These are phyloP conservation scores for Carterocephalus palaemon DNA, from an alignment of 2,888 invertebrate species.

Conservation along the genomic window DNA sequence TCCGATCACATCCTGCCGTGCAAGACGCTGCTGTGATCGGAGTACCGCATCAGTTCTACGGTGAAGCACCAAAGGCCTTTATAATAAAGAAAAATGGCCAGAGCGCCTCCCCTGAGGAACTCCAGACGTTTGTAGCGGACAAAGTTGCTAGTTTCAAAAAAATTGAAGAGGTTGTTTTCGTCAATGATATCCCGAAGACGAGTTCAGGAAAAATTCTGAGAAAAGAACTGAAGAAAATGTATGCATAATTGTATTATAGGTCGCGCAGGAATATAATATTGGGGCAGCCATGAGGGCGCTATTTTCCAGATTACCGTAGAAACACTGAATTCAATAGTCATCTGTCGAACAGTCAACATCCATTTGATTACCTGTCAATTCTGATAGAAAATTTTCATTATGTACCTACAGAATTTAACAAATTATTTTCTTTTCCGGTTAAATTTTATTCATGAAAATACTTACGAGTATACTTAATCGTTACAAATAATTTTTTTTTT, in stretches of 20 bases:
- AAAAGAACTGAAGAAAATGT: constrained; percentile 78
- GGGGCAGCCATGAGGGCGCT: too few relatives aligned
- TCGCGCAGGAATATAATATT: too few relatives aligned
- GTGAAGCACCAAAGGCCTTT: constrained; percentile 89
- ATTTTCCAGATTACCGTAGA: too few relatives aligned
- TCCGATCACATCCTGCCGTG: constrained; percentile 86
- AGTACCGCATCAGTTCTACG: constrained; percentile 82
- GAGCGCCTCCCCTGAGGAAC: constrained; percentile 63
- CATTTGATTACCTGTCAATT: too few relatives aligned
- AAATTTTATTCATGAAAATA: too few relatives aligned
- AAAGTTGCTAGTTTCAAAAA: constrained; percentile 89
- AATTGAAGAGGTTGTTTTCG: constrained; percentile 82
- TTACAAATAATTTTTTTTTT: too few relatives aligned
- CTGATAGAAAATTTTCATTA: too few relatives aligned
- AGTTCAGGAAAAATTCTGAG: constrained; percentile 89
- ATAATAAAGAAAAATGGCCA: constrained; percentile 79
- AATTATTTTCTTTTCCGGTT: too few relatives aligned
- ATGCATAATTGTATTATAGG: constrained; percentile 41
- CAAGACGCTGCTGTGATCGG: constrained; percentile 92
- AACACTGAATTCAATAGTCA: too few relatives aligned
- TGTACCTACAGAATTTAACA: too few relatives aligned
- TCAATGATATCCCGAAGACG: constrained; percentile 86
- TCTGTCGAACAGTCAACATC: too few relatives aligned
- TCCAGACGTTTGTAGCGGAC: constrained; percentile 78
- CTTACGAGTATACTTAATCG: too few relatives aligned